Evolutionary conservation across 2,113 vertebrate species (phyloP).

Genomic region (Numenius arquata): DNA sequence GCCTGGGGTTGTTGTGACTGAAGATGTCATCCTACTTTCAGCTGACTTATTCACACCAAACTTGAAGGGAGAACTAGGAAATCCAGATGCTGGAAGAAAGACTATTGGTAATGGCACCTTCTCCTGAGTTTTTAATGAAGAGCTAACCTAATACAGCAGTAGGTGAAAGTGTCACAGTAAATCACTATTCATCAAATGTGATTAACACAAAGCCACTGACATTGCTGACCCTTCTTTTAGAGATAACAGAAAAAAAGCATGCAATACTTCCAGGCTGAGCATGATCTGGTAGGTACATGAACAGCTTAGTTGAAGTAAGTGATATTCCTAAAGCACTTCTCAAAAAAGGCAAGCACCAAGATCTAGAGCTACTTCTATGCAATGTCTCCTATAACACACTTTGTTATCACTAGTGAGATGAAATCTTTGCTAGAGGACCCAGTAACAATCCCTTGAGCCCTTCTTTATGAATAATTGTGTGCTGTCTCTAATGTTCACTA

Average conservation of each 20-base stretch:
- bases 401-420: not conserved
- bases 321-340: not conserved
- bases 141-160: not conserved
- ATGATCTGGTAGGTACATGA: not conserved
- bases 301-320: not conserved
- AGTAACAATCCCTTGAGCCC: not conserved
- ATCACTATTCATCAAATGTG: not conserved
- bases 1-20: no score
- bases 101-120: not conserved
- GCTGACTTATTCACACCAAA: not conserved
- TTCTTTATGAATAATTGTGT: not conserved
- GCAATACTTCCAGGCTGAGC: not conserved
- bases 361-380: not conserved
- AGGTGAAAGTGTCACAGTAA: not conserved
- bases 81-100: not conserved
- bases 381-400: not conserved
- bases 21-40: not conserved
- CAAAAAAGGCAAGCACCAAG: not conserved
- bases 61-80: not conserved
- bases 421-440: not conserved
- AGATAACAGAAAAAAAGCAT: not conserved
- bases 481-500: not conserved
- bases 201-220: not conserved
- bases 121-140: not conserved
- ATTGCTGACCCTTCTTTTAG: not conserved